Conservation (phyloP, 2,888 invertebrate genomes). For the Athripsodes cinereus region DNA sequence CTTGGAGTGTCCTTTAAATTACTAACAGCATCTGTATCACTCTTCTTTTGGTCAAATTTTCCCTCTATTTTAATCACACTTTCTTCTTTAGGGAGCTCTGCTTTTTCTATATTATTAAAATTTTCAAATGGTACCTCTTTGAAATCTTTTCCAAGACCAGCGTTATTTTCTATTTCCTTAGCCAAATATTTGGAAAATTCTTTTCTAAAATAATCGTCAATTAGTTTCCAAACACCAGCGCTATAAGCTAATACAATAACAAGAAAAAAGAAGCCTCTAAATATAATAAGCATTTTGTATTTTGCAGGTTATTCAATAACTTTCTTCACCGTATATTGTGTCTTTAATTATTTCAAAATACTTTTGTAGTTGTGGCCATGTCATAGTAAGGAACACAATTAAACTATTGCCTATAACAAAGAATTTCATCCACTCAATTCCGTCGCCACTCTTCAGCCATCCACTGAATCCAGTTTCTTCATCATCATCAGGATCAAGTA, state of each 20-base stretch:
- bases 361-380: slow-evolving; percentile 66
- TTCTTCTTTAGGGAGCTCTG: not conserved
- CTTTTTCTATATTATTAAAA: not conserved
- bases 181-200: slow-evolving; percentile 47
- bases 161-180: slow-evolving; percentile 34
- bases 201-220: slow-evolving; percentile 50
- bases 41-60: not conserved
- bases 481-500: slow-evolving; percentile 23
- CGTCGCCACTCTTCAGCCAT: slow-evolving; percentile 46
- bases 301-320: not conserved
- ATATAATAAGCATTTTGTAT: slow-evolving; percentile 31
- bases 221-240: slow-evolving; percentile 45
- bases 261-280: slow-evolving; percentile 43
- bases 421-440: slow-evolving; percentile 70
- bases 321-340: slow-evolving; percentile 40
- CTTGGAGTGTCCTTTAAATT: not conserved
- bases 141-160: slow-evolving; percentile 25
- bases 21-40: not conserved
- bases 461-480: slow-evolving; percentile 22
- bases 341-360: slow-evolving; percentile 49
- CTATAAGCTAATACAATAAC: slow-evolving; percentile 51
- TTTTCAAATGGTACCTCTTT: slow-evolving; percentile 3
- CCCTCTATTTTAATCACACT: not conserved
- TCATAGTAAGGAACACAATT: slow-evolving; percentile 63
- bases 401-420: slow-evolving; percentile 74